Conservation (phyloP, 2,888 invertebrate genomes). For the Dysmachus trigonus region DNA sequence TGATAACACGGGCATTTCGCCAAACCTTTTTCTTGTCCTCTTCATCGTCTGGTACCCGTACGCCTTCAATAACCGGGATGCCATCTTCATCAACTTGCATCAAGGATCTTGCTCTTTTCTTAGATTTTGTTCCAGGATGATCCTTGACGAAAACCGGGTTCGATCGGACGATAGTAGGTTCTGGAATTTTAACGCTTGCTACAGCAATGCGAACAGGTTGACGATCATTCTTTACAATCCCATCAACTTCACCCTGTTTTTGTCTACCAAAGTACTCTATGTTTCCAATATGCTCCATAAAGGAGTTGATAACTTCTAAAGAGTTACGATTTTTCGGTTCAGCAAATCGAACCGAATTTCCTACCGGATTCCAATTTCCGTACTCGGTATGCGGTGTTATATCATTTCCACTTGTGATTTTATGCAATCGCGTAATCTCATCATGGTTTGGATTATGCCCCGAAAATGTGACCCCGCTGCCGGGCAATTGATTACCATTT, state of each 20-base stretch:
- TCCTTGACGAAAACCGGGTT: constrained; percentile 71
- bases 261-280: constrained; percentile 44
- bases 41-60: constrained; percentile 85
- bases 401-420: background rate
- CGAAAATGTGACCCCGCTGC: background rate
- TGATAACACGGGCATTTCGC: constrained; percentile 89
- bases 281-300: constrained; percentile 51
- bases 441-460: background rate
- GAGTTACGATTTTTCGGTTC: constrained; percentile 50
- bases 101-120: constrained; percentile 73
- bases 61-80: constrained; percentile 82
- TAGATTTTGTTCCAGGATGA: constrained; percentile 54
- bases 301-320: constrained; percentile 51
- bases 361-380: constrained; percentile 62
- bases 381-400: constrained; percentile 50
- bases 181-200: constrained; percentile 69
- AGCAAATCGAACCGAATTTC: constrained; percentile 54
- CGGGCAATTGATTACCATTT: constrained; percentile 66
- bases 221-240: constrained; percentile 66
- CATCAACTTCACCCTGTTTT: constrained; percentile 19
- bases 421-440: constrained; percentile 3
- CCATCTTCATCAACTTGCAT: constrained; percentile 75
- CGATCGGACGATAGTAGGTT: constrained; percentile 75
- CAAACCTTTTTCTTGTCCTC: constrained; percentile 80
- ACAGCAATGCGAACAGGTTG: constrained; percentile 69